phyloP scores from a whole-genome alignment of 2,113 vertebrate genomes.

The Sebastes schlegelii region DNA sequence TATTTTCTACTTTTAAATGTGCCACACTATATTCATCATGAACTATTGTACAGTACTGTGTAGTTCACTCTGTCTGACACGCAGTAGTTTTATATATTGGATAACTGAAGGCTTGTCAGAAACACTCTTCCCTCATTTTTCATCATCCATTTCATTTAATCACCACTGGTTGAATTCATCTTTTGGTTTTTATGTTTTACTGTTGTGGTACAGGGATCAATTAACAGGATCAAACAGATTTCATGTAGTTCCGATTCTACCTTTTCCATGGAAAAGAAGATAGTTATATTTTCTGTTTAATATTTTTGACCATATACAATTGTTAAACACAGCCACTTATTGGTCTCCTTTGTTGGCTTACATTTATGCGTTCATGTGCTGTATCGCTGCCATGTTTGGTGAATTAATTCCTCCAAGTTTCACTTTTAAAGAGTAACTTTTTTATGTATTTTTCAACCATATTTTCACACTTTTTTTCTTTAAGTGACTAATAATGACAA shows the following conservation, averaged over 20 bases:
- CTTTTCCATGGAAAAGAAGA: not conserved
- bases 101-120: constrained; percentile 18
- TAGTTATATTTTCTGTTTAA: not conserved
- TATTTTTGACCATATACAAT: not conserved
- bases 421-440: no score
- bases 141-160: not conserved
- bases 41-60: not conserved
- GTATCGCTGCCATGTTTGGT: not conserved
- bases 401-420: not conserved
- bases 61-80: constrained; percentile 46
- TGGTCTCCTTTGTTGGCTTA: not conserved
- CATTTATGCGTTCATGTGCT: not conserved
- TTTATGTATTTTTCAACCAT: no score
- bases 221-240: not conserved
- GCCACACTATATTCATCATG: constrained; percentile 35
- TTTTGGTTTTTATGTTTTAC: not conserved
- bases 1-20: constrained; percentile 41
- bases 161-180: not conserved
- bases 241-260: not conserved
- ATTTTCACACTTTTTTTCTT: no score
- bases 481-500: no score
- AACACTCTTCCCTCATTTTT: not conserved
- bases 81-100: constrained; percentile 28
- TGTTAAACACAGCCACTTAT: not conserved
- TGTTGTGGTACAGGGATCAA: not conserved